Base-by-base conservation (phyloP, 2,113 vertebrate species). In the Otis tarda region DNA sequence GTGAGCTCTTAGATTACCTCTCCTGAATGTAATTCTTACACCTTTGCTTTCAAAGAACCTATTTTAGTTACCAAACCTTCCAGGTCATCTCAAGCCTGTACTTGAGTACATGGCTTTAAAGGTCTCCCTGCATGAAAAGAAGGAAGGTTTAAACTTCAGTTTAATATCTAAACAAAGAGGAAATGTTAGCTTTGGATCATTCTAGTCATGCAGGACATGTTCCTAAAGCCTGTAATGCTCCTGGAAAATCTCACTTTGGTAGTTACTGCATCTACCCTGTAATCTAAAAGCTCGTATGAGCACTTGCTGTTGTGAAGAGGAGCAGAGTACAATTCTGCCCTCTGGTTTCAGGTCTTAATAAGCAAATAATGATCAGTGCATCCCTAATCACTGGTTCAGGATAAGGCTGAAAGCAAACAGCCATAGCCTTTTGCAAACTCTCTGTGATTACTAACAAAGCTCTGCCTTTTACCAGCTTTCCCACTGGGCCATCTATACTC, bases 341-440 rank as follows among this genome's bases (percentile, higher is more conserved):
- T 95, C 57, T 92, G 77, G 86, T 95, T 79, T 87, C 47, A 56
- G 49, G 65, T 52, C 60, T 69, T 94, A 89, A 73, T 82, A 89
- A 95, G 84, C 74, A 84, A 91, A 65, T 82, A 91, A 87, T n/a
- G 49, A 75, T 89, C 83, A 79, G 47, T 69, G 64, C 53, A 76
- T 95, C 75, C 49, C 8, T 85, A 68, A 87, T 94, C 35, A 65
- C 5, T 12, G 50, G 33, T 81, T 82, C 53, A 89, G 77, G 57
- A 31, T 47, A 63, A 94, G 77, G 81, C 91, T 65, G 82, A 80
- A 93, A 70, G 63, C 82, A 93, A 93, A 76, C 78, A 91, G 57
- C 67, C 25, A 10, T 22, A 83, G 78, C 59, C 70, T 76, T 93
- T 76, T 91, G 64, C 70, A 79, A 73, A 87, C 65, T 84, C 61